Conservation (phyloP, 1,140 invertebrate species). For the Teleogryllus occipitalis region DNA sequence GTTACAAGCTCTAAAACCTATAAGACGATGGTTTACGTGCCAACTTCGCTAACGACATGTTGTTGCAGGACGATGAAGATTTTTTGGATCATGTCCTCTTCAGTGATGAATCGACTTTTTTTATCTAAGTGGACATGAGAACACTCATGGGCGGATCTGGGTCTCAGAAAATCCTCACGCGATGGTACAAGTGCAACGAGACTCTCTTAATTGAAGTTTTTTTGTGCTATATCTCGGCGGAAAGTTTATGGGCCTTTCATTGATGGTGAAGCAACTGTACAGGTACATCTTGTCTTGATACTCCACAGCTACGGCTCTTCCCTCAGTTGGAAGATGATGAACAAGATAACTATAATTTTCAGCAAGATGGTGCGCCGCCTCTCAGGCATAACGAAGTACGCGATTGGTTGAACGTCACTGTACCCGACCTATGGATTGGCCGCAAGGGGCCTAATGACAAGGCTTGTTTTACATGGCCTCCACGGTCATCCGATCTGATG, state of each 20-base stretch:
- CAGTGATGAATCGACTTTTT: conserved; percentile 20
- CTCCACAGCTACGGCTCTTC: conserved; percentile 10
- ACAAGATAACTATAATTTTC: conserved; percentile 26
- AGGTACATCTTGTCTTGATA: conserved; percentile 11
- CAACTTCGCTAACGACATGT: conserved; percentile 10
- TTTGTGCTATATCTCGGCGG: conserved; percentile 13
- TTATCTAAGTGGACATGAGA: not conserved
- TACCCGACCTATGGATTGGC: too few species aligned
- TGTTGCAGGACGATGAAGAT: conserved; percentile 16
- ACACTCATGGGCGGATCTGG: conserved; percentile 17
- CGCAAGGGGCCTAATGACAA: too few species aligned
- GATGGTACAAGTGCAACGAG: conserved; percentile 8
- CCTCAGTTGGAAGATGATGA: conserved; percentile 15
- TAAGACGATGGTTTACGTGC: too few species aligned
- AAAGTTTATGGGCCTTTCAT: conserved; percentile 17
- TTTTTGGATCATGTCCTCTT: conserved; percentile 17
- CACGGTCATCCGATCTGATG: conserved; percentile 26
- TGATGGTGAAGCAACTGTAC: conserved; percentile 8
- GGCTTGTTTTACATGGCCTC: conserved; percentile 23
- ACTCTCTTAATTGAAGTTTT: conserved; percentile 14
- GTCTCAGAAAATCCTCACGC: conserved; percentile 15
- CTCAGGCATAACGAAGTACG: conserved; percentile 31
- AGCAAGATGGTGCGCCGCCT: conserved; percentile 36
- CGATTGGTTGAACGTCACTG: too few species aligned
- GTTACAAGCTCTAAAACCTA: conserved; percentile 16